Evolutionary conservation across 2,888 invertebrate species (phyloP), one percentile per base, ranked within the genome.

Genomic region (Dynastes hyllus): DNA sequence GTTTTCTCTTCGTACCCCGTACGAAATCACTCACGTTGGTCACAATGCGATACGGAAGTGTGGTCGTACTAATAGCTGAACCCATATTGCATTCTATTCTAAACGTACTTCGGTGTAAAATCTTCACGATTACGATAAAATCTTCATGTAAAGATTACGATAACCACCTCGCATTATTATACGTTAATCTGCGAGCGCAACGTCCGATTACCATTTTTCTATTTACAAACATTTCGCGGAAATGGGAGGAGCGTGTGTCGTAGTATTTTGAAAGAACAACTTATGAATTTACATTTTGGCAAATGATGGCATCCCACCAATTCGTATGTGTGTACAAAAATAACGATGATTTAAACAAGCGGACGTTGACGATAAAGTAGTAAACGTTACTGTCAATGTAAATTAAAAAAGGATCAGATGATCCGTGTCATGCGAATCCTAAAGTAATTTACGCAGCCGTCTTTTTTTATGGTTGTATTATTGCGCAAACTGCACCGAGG

Each of bases 1-100:
- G 90, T 86, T 93, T 92, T 79, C 93, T 89, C 81, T 92, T 91
- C 73, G 90, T 88, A 5, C 91, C 90, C 63, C 87, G 86, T 71
- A 91, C 88, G 79, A 90, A 88, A 61, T 88, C 86, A 22, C 88
- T 88, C 51, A 91, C 88, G 83, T 89, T 90, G 78, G 86, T 87
- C 11, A 89, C 87, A 66, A 89, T 85, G 58, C 85, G 86, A 61
- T 88, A 87, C 8, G 90, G 86, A 13, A 89, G 88, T 79, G 84
- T 83, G 53, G 86, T 83, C 77, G 86, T 86, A 76, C 87, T 88
- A 73, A 90, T 84, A 79, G 88, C 85, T 77, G 88, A 87, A 75
- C 91, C 91, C 91, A 91, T 91, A 76, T 73, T 80, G 13, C 22
- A 58, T 22, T 53, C 69, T 63, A 66, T 37, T 27, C 13, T 32